These are phyloP conservation scores for Miniopterus natalensis DNA, from an alignment of 2,113 vertebrate genomes.

Conservation along the genomic window DNA sequence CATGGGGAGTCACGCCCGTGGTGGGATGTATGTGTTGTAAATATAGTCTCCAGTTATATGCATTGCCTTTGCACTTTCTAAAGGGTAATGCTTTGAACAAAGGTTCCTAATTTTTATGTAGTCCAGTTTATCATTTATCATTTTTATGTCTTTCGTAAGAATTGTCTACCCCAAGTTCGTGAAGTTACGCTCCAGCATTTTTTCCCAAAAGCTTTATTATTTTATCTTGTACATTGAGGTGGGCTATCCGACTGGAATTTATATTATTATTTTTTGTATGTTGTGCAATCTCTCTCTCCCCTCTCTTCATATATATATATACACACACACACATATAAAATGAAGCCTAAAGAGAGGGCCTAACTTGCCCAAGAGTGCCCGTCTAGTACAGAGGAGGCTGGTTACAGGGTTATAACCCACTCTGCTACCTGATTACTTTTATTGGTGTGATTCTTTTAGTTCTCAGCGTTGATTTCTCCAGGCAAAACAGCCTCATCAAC, in stretches of 20 bases:
- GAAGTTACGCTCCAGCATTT: neutral
- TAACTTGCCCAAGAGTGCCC: fast-evolving
- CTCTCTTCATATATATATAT: too few species aligned
- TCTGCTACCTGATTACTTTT: neutral
- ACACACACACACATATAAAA: neutral
- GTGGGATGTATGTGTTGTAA: neutral
- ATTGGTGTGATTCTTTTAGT: neutral
- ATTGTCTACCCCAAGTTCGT: neutral
- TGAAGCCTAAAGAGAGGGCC: neutral
- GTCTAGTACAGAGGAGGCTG: neutral
- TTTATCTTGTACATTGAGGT: neutral
- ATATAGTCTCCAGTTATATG: neutral
- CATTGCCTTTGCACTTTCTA: neutral
- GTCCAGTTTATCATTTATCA: neutral
- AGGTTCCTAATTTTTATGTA: neutral
- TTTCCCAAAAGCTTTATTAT: neutral
- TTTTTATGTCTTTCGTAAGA: neutral
- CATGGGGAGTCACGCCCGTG: neutral
- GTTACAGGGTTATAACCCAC: neutral
- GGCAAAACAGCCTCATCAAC: neutral
- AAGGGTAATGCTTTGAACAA: neutral
- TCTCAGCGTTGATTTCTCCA: neutral
- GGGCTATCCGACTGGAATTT: neutral
- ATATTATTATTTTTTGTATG: neutral
- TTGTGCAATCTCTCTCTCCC: neutral